Evolutionary conservation across 2,888 invertebrate species (phyloP).

Genomic region (Pristionchus mayeri): DNA sequence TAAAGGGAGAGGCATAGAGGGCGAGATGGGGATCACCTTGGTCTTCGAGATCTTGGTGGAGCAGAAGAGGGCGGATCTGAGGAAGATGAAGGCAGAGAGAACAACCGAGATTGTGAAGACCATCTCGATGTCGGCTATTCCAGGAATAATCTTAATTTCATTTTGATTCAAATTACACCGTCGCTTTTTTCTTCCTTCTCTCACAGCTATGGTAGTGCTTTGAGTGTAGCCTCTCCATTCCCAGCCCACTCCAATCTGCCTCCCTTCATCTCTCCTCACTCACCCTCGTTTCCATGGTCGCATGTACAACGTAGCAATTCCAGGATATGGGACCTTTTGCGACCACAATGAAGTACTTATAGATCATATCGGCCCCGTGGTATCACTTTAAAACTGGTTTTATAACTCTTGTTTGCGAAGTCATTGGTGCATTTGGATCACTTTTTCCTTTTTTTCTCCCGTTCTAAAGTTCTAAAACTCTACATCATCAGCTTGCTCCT

Average conservation of each 20-base stretch:
- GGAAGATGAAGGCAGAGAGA: constrained; percentile 36
- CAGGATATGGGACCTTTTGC: background rate
- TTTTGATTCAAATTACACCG: background rate
- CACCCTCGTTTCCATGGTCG: too few relatives aligned
- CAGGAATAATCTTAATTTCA: background rate
- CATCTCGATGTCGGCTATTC: background rate
- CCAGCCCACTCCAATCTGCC: background rate
- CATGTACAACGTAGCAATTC: too few relatives aligned
- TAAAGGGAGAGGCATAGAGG: too few relatives aligned
- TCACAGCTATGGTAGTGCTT: too few relatives aligned
- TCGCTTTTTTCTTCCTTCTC: background rate
- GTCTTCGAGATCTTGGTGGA: background rate
- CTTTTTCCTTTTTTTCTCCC: background rate
- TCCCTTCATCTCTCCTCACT: background rate
- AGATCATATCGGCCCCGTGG: background rate
- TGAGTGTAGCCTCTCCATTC: background rate
- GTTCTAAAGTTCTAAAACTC: too few relatives aligned
- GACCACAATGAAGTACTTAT: background rate
- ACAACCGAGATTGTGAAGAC: background rate
- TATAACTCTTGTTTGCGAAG: too few relatives aligned
- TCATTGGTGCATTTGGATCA: too few relatives aligned
- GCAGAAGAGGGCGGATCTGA: constrained; percentile 26
- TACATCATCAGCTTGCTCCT: too few relatives aligned
- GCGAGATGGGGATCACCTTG: background rate
- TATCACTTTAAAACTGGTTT: background rate